Evolutionary conservation across 2,797 vertebrate species (phyloP).

Genomic region (Microctenopoma stevenorrisi): DNA sequence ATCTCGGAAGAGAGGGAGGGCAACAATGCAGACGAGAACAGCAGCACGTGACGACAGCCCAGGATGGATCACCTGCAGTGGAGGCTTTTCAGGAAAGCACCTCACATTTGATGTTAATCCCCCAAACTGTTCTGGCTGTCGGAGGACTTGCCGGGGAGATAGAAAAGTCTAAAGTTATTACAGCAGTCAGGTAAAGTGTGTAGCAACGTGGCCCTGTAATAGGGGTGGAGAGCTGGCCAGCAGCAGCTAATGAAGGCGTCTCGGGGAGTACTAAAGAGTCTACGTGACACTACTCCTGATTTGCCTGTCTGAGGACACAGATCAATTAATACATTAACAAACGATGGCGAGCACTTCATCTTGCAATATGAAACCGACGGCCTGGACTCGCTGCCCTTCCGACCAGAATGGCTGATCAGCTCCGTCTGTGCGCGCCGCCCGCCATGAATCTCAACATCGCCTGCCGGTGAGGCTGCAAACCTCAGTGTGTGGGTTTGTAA

Average conservation of each 20-base stretch:
- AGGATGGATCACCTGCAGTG: slow-evolving; percentile 58
- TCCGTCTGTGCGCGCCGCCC: slow-evolving; percentile 10
- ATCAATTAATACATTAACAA: slow-evolving; percentile 83
- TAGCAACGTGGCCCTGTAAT: slow-evolving; percentile 57
- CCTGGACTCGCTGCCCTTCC: slow-evolving; percentile 51
- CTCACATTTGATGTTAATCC: slow-evolving; percentile 68
- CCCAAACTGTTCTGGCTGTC: slow-evolving; percentile 55
- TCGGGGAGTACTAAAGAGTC: slow-evolving; percentile 71
- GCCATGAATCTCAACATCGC: slow-evolving; percentile 51
- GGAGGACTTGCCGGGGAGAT: slow-evolving; percentile 65
- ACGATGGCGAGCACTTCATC: slow-evolving; percentile 72
- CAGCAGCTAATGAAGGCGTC: slow-evolving; percentile 76
- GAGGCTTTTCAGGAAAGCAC: slow-evolving; percentile 53
- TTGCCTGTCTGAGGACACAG: slow-evolving; percentile 72
- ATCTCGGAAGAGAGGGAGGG: slow-evolving; percentile 44
- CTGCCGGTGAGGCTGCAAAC: slow-evolving; percentile 27
- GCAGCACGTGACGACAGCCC: slow-evolving; percentile 30
- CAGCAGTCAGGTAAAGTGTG: slow-evolving; percentile 73
- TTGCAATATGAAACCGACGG: slow-evolving; percentile 70
- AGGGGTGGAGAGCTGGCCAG: slow-evolving; percentile 65
- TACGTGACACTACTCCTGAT: slow-evolving; percentile 77
- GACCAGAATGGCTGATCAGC: slow-evolving; percentile 61
- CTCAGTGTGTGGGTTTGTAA: slow-evolving; percentile 24
- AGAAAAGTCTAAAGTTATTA: slow-evolving; percentile 77
- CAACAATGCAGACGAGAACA: slow-evolving; percentile 56